Evolutionary conservation across 2,888 invertebrate species (phyloP).

Genomic region (Troglohyphantes excavatus): DNA sequence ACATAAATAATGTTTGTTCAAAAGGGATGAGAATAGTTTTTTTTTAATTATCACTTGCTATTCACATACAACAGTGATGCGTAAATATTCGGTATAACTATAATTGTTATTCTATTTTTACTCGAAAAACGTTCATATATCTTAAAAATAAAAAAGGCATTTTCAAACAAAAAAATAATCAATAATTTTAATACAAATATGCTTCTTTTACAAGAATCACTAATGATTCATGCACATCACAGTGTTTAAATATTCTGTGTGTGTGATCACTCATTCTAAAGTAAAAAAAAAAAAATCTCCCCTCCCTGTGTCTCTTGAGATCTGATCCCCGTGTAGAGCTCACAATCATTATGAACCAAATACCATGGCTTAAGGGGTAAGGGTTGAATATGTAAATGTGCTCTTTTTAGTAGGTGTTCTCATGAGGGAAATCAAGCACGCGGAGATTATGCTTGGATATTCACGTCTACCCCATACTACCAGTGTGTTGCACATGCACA

Average conservation of each 20-base stretch:
- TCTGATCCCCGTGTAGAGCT: conserved; percentile 6
- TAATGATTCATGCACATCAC: background rate
- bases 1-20: too few species aligned
- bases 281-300: conserved; percentile 35
- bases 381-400: conserved; percentile 68
- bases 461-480: background rate
- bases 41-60: too few species aligned
- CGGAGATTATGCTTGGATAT: conserved; percentile 60
- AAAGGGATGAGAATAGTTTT: too few species aligned
- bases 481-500: background rate
- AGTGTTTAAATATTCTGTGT: conserved; percentile 1
- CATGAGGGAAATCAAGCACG: conserved; percentile 70
- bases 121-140: too few species aligned
- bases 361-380: conserved; percentile 63
- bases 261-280: background rate
- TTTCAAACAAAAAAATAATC: too few species aligned
- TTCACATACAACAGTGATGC: too few species aligned
- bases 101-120: too few species aligned
- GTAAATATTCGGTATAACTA: too few species aligned
- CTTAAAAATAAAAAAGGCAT: too few species aligned
- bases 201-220: background rate
- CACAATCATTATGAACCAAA: conserved; percentile 67
- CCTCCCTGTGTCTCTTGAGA: conserved; percentile 35
- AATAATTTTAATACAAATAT: background rate
- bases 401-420: conserved; percentile 61